Conservation (phyloP, 2,888 invertebrate species). For the Drosophila ochracea region DNA sequence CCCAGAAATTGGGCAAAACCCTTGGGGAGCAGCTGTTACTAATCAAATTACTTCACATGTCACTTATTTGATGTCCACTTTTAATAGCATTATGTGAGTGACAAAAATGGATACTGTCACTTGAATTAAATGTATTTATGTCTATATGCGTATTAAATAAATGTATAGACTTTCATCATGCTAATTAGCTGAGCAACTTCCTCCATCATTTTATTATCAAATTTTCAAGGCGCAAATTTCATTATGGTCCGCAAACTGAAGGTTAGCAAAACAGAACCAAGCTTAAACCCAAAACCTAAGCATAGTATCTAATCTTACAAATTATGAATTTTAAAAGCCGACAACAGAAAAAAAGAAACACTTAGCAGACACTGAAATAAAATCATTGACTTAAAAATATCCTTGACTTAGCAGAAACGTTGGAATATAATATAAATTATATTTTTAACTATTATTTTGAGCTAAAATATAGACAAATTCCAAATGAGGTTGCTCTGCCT, state of each 20-base stretch:
- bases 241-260: conserved; percentile 1
- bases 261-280: background rate
- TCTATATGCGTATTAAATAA: background rate
- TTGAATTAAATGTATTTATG: background rate
- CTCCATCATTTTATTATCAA: background rate
- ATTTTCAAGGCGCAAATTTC: conserved; percentile 3
- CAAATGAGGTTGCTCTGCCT: background rate
- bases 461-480: background rate
- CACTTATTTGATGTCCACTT: conserved; percentile 40
- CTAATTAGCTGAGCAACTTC: conserved; percentile 20
- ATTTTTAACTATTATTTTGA: background rate
- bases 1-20: conserved; percentile 31
- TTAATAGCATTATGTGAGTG: conserved; percentile 25
- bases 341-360: background rate
- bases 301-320: conserved; percentile 21
- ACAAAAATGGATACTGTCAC: conserved; percentile 6
- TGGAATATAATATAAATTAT: background rate
- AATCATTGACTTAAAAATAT: background rate
- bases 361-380: conserved; percentile 8
- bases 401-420: background rate
- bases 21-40: conserved; percentile 36
- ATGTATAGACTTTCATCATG: background rate
- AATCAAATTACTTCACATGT: conserved; percentile 54
- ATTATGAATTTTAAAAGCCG: conserved; percentile 30
- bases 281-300: conserved; percentile 9